Evolutionary conservation across 2,888 invertebrate genomes (phyloP), one percentile per base, ranked within the genome.

Genomic region (Tetranychus truncatus): DNA sequence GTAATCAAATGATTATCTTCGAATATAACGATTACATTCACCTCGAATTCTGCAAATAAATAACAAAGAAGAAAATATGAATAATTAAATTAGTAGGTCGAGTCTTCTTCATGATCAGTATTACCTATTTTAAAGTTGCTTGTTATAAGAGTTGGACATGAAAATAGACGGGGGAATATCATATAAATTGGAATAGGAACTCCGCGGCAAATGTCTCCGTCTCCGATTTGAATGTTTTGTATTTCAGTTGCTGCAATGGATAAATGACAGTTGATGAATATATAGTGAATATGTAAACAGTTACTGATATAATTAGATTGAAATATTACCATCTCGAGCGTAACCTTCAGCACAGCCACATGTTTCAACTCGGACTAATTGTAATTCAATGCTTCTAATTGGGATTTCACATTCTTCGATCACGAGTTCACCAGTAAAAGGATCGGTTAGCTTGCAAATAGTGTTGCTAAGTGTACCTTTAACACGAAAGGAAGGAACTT

Each of bases 141-240:
- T 1, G 95, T 92, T 77, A 89, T 86, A 77, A 95, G 86, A 71
- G 95, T 92, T 67, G 95, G 94, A 82, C 95, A 95, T 1, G 95
- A 92, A 84, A 96, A 97, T 74, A 96, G 86, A 73, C 96, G 85
- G 74, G 96, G 96, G 83, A 96, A 90, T 81, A 95, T 88, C 95
- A 96, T 95, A 84, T 91, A 88, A 81, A 96, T 91, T 46, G 95
- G 95, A 81, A 97, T 88, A 78, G 89, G 87, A 72, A 94, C 84
- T 78, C 89, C 88, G 76, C 90, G 87, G 74, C 88, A 86, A 74
- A 93, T 88, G 84, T 95, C 92, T 46, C 96, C 96, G 81, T 92
- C 93, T 1, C 92, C 94, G 77, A 96, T 89, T 86, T 97, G 96
- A 82, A 97, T 94, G 82, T 95, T 96, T 86, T 96, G 96, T 80